Percentiles rank a stretch among this genome's conserved stretches.
Conservation (phyloP, 2,113 vertebrate species). For the Prunella fulvescens region DNA sequence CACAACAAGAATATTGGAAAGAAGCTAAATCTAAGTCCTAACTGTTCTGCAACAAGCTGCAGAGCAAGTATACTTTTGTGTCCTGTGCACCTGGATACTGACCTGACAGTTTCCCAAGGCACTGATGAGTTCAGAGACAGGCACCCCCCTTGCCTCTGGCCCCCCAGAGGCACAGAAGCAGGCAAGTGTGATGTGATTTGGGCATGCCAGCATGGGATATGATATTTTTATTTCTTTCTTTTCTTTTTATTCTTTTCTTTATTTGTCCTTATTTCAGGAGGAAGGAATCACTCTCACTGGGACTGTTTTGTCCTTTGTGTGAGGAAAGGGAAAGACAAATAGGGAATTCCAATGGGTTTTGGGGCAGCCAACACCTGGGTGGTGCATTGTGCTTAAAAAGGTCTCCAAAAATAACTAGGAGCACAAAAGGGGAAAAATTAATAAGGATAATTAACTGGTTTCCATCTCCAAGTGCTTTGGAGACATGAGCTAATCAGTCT, state of each 20-base stretch:
- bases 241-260: not conserved
- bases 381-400: conserved; percentile 37
- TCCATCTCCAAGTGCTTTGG: conserved; percentile 38
- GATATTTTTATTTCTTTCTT: not conserved
- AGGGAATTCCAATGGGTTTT: not conserved
- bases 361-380: conserved; percentile 41
- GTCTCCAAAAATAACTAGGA: conserved; percentile 51
- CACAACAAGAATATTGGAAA: not conserved
- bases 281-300: not conserved
- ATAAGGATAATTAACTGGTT: conserved; percentile 39
- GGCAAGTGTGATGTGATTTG: not conserved
- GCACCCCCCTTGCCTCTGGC: not conserved
- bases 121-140: not conserved
- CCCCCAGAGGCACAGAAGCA: not conserved
- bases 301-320: not conserved
- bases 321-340: not conserved
- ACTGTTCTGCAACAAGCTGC: not conserved
- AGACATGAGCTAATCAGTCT: conserved; percentile 56
- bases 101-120: not conserved
- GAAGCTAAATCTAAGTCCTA: not conserved
- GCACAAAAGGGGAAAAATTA: conserved; percentile 28
- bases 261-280: not conserved
- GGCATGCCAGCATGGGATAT: not conserved
- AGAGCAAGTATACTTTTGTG: not conserved
- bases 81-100: not conserved